phyloP scores from a whole-genome alignment of 2,113 vertebrate genomes.

The Gorilla gorilla region DNA sequence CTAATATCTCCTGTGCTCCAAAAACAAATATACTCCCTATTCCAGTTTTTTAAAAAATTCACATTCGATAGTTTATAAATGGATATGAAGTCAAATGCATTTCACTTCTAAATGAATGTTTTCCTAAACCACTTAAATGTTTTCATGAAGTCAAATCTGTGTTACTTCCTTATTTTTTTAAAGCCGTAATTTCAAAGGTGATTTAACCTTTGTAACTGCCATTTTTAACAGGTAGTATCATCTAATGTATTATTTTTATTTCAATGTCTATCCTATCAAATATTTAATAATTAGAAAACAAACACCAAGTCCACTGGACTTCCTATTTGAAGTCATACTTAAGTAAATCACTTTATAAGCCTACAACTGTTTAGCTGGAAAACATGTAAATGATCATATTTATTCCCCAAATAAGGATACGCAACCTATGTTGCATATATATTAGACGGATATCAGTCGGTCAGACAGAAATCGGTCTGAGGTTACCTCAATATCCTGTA shows the following conservation, averaged over 20 bases:
- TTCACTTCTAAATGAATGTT: slow-evolving; percentile 24
- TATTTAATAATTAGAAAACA: slow-evolving; percentile 20
- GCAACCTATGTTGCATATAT: neutral
- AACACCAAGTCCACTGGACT: neutral
- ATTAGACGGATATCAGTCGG: neutral
- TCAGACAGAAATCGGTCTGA: neutral
- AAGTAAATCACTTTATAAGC: neutral
- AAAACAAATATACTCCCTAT: neutral
- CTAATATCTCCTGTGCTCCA: neutral
- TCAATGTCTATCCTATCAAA: neutral
- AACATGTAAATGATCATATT: neutral
- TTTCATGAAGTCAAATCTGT: slow-evolving; percentile 37
- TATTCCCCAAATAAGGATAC: neutral
- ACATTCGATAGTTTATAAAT: neutral
- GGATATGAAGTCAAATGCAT: neutral
- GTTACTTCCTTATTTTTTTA: neutral
- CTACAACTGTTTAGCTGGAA: neutral
- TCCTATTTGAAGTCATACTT: slow-evolving; percentile 30
- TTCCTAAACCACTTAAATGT: slow-evolving; percentile 8
- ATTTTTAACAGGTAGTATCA: neutral
- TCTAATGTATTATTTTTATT: slow-evolving; percentile 20
- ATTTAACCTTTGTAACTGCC: neutral
- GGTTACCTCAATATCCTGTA: neutral
- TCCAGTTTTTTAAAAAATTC: neutral
- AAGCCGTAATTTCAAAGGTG: slow-evolving; percentile 40